Base-by-base conservation (phyloP, 2,797 vertebrate species). In the Girardinus metallicus region DNA sequence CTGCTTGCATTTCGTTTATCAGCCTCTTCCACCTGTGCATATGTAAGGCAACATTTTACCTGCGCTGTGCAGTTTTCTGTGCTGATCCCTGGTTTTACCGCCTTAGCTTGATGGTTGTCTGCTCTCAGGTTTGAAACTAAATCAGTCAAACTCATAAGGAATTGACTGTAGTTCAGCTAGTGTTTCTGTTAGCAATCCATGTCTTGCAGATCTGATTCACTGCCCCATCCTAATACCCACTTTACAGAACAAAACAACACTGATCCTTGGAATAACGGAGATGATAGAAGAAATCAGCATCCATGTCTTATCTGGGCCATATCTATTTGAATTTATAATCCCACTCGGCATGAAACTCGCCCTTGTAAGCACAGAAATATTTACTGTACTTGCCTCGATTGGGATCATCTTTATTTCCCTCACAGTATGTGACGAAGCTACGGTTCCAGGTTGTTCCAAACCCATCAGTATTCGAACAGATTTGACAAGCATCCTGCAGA, bases 281-380 rank as follows among this genome's bases (percentile, higher is more conserved):
- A 41, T 68, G 77, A 75, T 36, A n/a, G 31, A 75, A 62, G 60
- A 34, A 79, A n/a, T 66, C 74, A 23, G 34, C 76, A 70, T 82
- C 49, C 2, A 41, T 82, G 78, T 82, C 29, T 34, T 41, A 68
- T 77, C n/a, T 62, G 47, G 16, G 47, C 10, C 34, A 39, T 51
- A 73, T 86, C 51, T 44, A 47, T 26, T n/a, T 57, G 36, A 83
- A 73, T 75, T 78, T 76, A 57, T 60, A 75, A 86, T 80, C 80
- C 39, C 47, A 46, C 64, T 70, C 62, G 51, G 66, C 75, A 47
- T 80, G 79, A 86, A 79, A 73, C 53, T 60, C 15, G 18, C 71
- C 64, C 74, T 70, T 72, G 62, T 76, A 82, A 76, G 80, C 79
- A 70, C 0, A 13, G 60, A 73, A 57, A 77, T 53, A 77, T 88